Base-by-base conservation (phyloP, 2,797 vertebrate species). In the Amniataba percoides region DNA sequence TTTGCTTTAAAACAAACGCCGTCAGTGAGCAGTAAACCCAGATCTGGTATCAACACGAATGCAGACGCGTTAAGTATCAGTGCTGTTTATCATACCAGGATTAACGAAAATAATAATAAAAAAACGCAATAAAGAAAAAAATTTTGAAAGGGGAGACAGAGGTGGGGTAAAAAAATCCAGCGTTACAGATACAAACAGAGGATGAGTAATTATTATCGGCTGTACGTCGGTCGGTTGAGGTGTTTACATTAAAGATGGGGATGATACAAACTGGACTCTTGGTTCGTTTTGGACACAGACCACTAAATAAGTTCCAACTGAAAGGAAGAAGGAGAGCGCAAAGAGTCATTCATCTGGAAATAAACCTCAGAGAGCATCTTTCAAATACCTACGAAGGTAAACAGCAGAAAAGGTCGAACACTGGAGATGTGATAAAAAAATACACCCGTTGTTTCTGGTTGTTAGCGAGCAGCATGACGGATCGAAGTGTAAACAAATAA, bases 301-400 rank as follows among this genome's bases (percentile, higher is more conserved):
- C 88, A 45, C 92, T 93, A 89, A 94, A 92, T 80, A 93, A 79
- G 74, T 92, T 93, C 93, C 93, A 90, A 84, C 93, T 94, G 88
- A 73, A 92, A 92, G 34, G 72, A 83, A 92, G 80, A 69, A 84
- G 71, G 74, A 88, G 72, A 91, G 70, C 56, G 78, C 1, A 80
- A 34, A 74, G 31, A 80, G 10, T 90, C 87, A 92, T 40, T 83
- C 62, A 67, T 57, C 16, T 55, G 65, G 27, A 7, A 40, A 36
- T 2, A 0, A 40, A 64, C 27, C 39, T 66, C 13, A 16, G 21
- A 74, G 46, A 19, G 61, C 5, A 36, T 16, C 21, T 63, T 45
- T 51, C 36, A 65, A 12, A 34, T 4, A 19, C 11, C n/a, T 23
- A 19, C 21, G 21, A 23, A 61, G 0, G 19, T 15, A 65, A 43